phyloP scores from a whole-genome alignment of 2,888 invertebrate species.

The Dastarcus helophoroides region DNA sequence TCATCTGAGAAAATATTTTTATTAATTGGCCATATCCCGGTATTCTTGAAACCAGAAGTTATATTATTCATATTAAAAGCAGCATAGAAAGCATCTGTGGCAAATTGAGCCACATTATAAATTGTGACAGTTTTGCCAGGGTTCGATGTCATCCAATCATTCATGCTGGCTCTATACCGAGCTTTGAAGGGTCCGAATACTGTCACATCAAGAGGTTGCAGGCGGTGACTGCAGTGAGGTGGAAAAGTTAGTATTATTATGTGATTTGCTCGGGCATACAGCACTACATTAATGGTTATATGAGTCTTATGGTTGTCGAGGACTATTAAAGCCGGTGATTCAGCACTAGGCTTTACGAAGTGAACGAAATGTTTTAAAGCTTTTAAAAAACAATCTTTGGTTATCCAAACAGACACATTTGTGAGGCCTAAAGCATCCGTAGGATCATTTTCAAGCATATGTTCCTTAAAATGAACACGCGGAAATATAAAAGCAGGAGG shows the following conservation, averaged over 20 bases:
- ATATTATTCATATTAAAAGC: constrained; percentile 21
- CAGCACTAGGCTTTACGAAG: constrained; percentile 7
- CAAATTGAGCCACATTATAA: constrained; percentile 21
- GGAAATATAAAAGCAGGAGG: constrained; percentile 15
- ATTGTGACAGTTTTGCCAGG: constrained; percentile 25
- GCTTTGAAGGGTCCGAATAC: constrained; percentile 22
- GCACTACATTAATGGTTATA: neutral
- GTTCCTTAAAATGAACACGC: constrained; percentile 14
- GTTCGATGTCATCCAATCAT: constrained; percentile 24
- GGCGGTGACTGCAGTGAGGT: constrained; percentile 13
- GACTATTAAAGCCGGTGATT: constrained; percentile 3
- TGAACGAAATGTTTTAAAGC: constrained; percentile 10
- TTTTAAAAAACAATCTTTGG: constrained; percentile 11
- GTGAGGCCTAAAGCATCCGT: constrained; percentile 9
- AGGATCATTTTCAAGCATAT: constrained; percentile 10
- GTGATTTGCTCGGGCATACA: constrained; percentile 1
- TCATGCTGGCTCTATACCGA: constrained; percentile 17
- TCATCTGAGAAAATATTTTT: constrained; percentile 10
- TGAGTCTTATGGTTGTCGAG: constrained; percentile 2
- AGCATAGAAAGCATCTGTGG: constrained; percentile 14
- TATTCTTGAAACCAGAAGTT: constrained; percentile 17
- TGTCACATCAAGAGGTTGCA: constrained; percentile 23
- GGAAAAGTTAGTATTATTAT: constrained; percentile 8
- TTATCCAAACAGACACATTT: constrained; percentile 11
- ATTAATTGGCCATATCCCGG: constrained; percentile 19